A percentile compares a stretch with the other conserved stretches of the same genome.
Evolutionary conservation across 2,113 vertebrate species (phyloP).

Genomic region (Anguilla japonica): DNA sequence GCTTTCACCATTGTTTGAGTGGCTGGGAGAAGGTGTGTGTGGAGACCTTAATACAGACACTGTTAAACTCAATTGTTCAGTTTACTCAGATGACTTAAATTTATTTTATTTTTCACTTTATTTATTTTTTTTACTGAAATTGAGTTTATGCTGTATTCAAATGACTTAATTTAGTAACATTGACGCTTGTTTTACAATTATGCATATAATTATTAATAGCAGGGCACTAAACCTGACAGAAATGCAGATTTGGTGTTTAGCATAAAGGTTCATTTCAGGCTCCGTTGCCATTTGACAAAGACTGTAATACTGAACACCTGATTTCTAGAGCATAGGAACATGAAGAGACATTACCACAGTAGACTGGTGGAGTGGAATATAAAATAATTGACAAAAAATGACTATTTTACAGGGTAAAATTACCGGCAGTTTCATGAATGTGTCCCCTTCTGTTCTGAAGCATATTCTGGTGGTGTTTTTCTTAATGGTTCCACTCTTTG

Average conservation of each 20-base stretch:
- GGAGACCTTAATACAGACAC: too few relatives aligned
- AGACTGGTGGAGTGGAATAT: background rate
- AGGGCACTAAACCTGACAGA: background rate
- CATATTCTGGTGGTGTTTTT: background rate
- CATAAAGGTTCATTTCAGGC: background rate
- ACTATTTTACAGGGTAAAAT: background rate
- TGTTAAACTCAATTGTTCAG: too few relatives aligned
- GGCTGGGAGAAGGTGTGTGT: too few relatives aligned
- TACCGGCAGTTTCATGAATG: background rate
- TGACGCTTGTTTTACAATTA: too few relatives aligned
- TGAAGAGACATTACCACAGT: background rate
- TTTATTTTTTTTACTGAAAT: too few relatives aligned
- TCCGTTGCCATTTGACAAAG: background rate
- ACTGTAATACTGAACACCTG: background rate
- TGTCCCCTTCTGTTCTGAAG: background rate
- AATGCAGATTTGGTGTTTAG: background rate
- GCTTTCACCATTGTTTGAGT: too few relatives aligned
- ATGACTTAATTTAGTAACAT: too few relatives aligned
- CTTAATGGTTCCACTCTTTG: background rate
- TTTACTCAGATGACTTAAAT: too few relatives aligned
- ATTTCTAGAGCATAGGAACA: background rate
- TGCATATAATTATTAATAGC: background rate
- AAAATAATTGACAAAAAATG: too few relatives aligned
- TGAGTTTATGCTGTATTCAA: too few relatives aligned
- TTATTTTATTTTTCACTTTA: too few relatives aligned